Base-by-base conservation (phyloP, 2,797 vertebrate species). In the Serranus cabrilla region DNA sequence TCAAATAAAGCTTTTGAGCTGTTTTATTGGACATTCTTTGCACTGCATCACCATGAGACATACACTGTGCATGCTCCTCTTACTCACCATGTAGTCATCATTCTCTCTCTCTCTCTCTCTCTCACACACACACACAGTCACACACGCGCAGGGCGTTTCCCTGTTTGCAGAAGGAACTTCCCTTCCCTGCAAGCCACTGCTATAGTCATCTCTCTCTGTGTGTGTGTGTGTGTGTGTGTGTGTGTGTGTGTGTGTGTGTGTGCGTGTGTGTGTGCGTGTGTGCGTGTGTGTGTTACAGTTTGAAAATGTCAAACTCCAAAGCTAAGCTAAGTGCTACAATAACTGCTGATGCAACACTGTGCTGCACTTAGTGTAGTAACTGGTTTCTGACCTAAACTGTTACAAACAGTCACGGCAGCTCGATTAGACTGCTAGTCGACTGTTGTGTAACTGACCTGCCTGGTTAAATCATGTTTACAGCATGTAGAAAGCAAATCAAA, bases 141-240 rank as follows among this genome's bases (percentile, higher is more conserved):
- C 37, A 67, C 27, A 61, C 57, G n/a, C 55, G 25, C 57, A 82
- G 67, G 86, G 72, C 86, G 87, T 90, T 85, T 86, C 75, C 82
- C 73, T 71, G 58, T 89, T 89, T 85, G 79, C 73, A 85, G 45
- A 59, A 85, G 76, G 69, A 85, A 87, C 85, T 90, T 88, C 84
- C 82, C 76, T 84, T 89, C 78, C 8, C 47, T 82, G 71, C 34
- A 82, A 77, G 47, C 73, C 62, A 57, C 55, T 60, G 67, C 69
- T 74, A 47, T 72, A 76, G 76, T 72, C 51, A 42, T 77, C 14
- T 71, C 13, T 64, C 8, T 60, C 45, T 80, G 63, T 23, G 60
- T 64, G 71, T 34, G 61, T 55, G 57, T 47, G 39, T 42, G 72
- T 55, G 55, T 37, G 60, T 47, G 56, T 54, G 46, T 49, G 56